phyloP scores from a whole-genome alignment of 2,113 vertebrate genomes.

The Microtus pennsylvanicus region DNA sequence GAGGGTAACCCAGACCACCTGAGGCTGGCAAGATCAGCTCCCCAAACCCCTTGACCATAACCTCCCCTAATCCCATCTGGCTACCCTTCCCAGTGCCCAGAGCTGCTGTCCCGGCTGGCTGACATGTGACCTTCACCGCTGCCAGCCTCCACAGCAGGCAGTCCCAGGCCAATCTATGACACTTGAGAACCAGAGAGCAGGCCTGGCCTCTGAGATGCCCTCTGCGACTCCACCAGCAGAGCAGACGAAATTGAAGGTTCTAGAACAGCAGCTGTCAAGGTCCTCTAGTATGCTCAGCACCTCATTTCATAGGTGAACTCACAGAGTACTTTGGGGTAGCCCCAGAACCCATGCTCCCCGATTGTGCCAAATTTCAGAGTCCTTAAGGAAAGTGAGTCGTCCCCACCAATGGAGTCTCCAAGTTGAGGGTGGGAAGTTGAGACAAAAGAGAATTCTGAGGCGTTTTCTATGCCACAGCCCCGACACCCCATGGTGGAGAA shows the following conservation, averaged over 20 bases:
- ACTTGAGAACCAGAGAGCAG: not conserved
- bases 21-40: not conserved
- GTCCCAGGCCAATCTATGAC: rapidly evolving
- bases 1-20: not conserved
- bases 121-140: constrained; percentile 64
- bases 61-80: not conserved
- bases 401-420: not conserved
- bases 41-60: not conserved
- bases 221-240: not conserved
- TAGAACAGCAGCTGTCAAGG: not conserved
- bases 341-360: not conserved
- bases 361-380: too few relatives aligned
- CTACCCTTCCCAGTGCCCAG: not conserved
- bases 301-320: not conserved
- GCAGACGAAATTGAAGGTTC: not conserved
- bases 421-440: not conserved
- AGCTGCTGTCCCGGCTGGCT: not conserved
- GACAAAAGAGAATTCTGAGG: not conserved
- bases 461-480: rapidly evolving
- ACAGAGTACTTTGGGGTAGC: not conserved
- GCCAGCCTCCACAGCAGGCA: constrained; percentile 1
- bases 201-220: rapidly evolving
- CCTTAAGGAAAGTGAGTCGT: not conserved
- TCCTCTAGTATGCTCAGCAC: not conserved
- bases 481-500: rapidly evolving